Conservation (phyloP, 2,797 vertebrate species). For the Synanceia verrucosa region DNA sequence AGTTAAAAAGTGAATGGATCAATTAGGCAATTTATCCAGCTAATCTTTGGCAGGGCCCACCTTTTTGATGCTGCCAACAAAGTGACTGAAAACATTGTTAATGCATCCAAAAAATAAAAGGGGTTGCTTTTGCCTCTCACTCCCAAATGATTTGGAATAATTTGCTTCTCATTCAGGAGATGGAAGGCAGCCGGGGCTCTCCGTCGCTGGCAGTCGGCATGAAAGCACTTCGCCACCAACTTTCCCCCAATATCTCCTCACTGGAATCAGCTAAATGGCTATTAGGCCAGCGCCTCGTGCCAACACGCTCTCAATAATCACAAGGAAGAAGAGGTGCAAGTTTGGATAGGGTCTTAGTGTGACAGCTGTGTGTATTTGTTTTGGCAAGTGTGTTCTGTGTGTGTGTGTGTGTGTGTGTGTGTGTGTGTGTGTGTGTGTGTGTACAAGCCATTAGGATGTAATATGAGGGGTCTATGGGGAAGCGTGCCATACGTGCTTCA, state of each 20-base stretch:
- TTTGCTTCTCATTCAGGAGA: slow-evolving; percentile 82
- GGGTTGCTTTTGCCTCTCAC: slow-evolving; percentile 66
- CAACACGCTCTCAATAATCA: slow-evolving; percentile 78
- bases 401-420: slow-evolving; percentile 44
- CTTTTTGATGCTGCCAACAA: slow-evolving; percentile 78
- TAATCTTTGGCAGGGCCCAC: slow-evolving; percentile 76
- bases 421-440: slow-evolving; percentile 43
- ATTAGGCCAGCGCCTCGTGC: slow-evolving; percentile 76
- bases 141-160: slow-evolving; percentile 83
- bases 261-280: slow-evolving; percentile 84
- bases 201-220: slow-evolving; percentile 77
- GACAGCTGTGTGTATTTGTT: slow-evolving; percentile 78
- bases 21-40: slow-evolving; percentile 83
- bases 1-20: slow-evolving; percentile 84
- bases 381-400: slow-evolving; percentile 55
- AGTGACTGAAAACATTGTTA: slow-evolving; percentile 82
- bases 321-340: slow-evolving; percentile 77
- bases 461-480: slow-evolving; percentile 54
- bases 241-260: slow-evolving; percentile 82
- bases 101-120: slow-evolving; percentile 82
- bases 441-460: slow-evolving; percentile 54
- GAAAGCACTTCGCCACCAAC: slow-evolving; percentile 78
- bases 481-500: slow-evolving; percentile 23
- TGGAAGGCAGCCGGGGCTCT: slow-evolving; percentile 78
- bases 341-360: slow-evolving; percentile 75